Evolutionary conservation across 2,888 invertebrate genomes (phyloP).

Genomic region (Drosophila sordidapex): DNA sequence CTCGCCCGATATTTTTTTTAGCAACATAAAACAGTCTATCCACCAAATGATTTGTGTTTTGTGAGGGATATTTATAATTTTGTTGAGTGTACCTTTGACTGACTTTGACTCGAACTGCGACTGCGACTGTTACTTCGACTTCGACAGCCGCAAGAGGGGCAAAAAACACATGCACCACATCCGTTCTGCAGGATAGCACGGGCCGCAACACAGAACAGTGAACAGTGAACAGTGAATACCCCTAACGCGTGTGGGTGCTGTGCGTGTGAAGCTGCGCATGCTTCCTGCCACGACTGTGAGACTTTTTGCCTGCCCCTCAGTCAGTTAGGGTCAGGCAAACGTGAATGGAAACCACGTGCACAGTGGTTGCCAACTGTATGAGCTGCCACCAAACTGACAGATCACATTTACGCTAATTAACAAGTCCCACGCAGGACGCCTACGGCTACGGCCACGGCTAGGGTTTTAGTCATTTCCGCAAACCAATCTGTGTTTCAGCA

Average conservation of each 20-base stretch:
- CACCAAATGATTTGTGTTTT: neutral
- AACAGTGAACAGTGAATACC: constrained; percentile 35
- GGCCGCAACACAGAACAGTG: constrained; percentile 12
- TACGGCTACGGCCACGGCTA: too few relatives aligned
- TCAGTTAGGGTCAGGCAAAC: constrained; percentile 18
- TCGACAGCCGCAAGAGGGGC: constrained; percentile 10
- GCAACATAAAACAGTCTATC: neutral
- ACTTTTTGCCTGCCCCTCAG: constrained; percentile 9
- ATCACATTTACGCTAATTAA: neutral
- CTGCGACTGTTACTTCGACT: constrained; percentile 8
- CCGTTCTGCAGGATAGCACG: constrained; percentile 64
- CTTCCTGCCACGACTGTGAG: constrained; percentile 55
- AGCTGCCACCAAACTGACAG: neutral
- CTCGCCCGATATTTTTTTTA: neutral
- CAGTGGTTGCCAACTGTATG: constrained; percentile 41
- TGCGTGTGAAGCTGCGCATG: constrained; percentile 74
- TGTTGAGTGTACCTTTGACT: neutral
- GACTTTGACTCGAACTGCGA: neutral
- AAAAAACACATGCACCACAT: constrained; percentile 63
- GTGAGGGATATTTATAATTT: neutral
- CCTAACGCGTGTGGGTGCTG: constrained; percentile 29
- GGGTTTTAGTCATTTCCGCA: neutral
- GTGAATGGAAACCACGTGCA: constrained; percentile 47
- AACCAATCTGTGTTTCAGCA: neutral
- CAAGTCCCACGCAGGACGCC: neutral